Base-by-base conservation (phyloP, 2,888 invertebrate species). In the Epirrita christyi region DNA sequence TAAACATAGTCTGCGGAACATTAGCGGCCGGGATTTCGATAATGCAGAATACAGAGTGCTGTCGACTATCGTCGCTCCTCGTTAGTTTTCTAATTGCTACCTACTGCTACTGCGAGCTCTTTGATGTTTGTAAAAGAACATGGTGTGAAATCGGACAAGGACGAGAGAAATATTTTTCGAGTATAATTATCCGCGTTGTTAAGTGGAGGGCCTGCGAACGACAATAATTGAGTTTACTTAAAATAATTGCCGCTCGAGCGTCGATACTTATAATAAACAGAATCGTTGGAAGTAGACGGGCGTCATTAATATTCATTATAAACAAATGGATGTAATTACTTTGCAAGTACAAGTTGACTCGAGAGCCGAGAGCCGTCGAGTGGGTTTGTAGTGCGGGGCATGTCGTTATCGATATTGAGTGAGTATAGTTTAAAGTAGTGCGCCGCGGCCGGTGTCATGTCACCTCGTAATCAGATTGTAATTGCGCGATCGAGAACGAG, bases 271-370 rank as follows among this genome's bases (percentile, higher is more conserved):
- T 78, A 80, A 80, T 81, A 80, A 81, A 83, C 81, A 78, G 79
- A 81, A 80, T 75, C 64, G 80, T 71, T 70, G 73, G 75, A 78
- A 66, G 73, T 76, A 73, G 75, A 75, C 79, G 81, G 78, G 75
- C 71, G 79, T 83, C 85, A 82, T 88, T 86, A 87, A 85, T 87
- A 85, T 87, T 88, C 85, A 88, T 88, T 88, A 87, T 81, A 86
- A 83, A 86, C 87, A 88, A 89, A 89, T 88, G 85, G 85, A 83
- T 89, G 86, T 89, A 88, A 90, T 90, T 88, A 89, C 78, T 83
- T 71, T 75, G 76, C 77, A 78, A 83, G 86, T 84, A 85, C 85
- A 78, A 86, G 88, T 86, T 73, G 81, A 75, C 78, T 81, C 77
- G 81, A 84, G 83, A 81, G 84, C 71, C 9, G 32, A 32, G 32